phyloP scores from a whole-genome alignment of 2,113 vertebrate species.

The Patagioenas fasciata region DNA sequence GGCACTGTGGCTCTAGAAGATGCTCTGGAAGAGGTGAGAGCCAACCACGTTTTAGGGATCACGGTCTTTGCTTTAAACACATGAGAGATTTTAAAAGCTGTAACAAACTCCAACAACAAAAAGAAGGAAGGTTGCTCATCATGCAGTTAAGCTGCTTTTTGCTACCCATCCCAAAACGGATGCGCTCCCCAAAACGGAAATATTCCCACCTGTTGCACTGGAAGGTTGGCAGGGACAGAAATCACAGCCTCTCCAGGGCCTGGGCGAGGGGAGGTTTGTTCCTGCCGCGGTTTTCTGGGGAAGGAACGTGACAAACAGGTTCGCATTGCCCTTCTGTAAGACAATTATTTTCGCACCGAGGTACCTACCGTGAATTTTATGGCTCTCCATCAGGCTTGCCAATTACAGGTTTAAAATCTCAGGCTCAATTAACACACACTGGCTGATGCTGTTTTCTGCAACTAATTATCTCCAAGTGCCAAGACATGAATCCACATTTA shows the following conservation, averaged over 20 bases:
- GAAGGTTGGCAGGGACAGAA: not conserved
- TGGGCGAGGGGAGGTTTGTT: accelerated
- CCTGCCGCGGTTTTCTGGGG: not conserved
- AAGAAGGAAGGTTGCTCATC: not conserved
- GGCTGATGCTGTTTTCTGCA: not conserved
- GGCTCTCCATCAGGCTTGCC: not conserved
- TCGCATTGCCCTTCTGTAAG: not conserved
- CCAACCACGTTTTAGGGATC: not conserved
- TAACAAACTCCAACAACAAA: not conserved
- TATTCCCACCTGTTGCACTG: not conserved
- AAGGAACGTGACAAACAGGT: not conserved
- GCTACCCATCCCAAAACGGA: no score
- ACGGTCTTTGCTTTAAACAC: accelerated
- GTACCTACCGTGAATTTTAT: not conserved
- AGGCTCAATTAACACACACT: constrained; percentile 46
- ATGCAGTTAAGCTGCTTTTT: no score
- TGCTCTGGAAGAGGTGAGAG: not conserved
- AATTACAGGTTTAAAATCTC: constrained; percentile 22
- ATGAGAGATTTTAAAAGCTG: not conserved
- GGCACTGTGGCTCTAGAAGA: not conserved
- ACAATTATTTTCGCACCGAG: not conserved
- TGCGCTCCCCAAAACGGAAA: not conserved
- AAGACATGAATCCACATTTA: not conserved
- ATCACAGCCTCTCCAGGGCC: not conserved
- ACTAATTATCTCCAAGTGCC: constrained; percentile 46